Evolutionary conservation across 2,888 invertebrate species (phyloP).

Genomic region (Podotricha telesiphe): DNA sequence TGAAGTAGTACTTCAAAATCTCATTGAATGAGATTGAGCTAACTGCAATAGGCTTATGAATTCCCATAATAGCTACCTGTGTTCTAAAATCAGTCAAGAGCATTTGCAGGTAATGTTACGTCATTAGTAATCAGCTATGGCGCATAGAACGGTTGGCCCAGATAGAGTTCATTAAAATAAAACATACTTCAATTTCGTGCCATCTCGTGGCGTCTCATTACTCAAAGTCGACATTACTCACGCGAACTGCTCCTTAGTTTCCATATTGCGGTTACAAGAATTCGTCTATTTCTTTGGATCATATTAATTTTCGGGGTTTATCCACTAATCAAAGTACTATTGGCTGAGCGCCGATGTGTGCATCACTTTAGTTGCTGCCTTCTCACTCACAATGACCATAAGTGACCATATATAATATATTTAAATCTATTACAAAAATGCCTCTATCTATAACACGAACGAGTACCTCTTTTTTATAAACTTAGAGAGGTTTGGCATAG

Average conservation of each 20-base stretch:
- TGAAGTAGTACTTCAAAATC: slow-evolving; percentile 14
- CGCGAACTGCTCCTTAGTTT: slow-evolving; percentile 67
- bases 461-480: background rate
- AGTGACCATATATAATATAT: too few relatives aligned
- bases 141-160: slow-evolving; percentile 67
- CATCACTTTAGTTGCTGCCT: background rate
- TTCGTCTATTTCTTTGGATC: slow-evolving; percentile 42
- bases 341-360: background rate
- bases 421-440: too few relatives aligned
- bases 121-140: slow-evolving; percentile 57
- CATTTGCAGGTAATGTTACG: slow-evolving; percentile 59
- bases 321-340: background rate
- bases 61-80: slow-evolving; percentile 57
- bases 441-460: background rate
- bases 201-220: slow-evolving; percentile 69
- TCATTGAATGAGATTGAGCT: slow-evolving; percentile 37
- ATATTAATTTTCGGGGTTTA: slow-evolving; percentile 4
- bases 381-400: background rate
- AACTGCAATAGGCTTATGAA: slow-evolving; percentile 42
- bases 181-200: slow-evolving; percentile 68
- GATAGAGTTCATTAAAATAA: slow-evolving; percentile 70
- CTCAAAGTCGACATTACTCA: slow-evolving; percentile 70
- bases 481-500: too few relatives aligned
- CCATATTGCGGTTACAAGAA: slow-evolving; percentile 43
- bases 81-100: slow-evolving; percentile 66